A percentile compares a stretch with the other conserved stretches of the same genome.
phyloP scores from a whole-genome alignment of 2,797 vertebrate genomes.

The Dryobates pubescens region DNA sequence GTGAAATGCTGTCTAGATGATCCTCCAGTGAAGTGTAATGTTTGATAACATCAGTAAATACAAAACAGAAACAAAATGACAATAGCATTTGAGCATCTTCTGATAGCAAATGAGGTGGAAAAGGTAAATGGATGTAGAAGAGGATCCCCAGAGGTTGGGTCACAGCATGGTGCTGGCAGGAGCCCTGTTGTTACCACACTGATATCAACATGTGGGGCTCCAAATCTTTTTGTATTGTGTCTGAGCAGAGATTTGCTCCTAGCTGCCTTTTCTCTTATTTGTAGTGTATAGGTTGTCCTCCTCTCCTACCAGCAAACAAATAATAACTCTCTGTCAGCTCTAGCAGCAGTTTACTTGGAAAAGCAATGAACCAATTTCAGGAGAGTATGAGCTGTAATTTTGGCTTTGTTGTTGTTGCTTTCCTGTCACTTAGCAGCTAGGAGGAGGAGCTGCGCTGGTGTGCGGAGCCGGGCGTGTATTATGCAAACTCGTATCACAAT shows the following conservation, averaged over 20 bases:
- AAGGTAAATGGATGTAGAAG: conserved; percentile 51
- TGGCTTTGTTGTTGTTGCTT: background rate
- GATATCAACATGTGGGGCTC: conserved; percentile 40
- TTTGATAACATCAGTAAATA: conserved; percentile 65
- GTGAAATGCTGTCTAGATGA: conserved; percentile 34
- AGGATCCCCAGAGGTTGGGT: conserved; percentile 61
- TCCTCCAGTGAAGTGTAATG: conserved; percentile 41
- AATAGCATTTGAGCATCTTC: conserved; percentile 23
- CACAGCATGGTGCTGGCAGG: conserved; percentile 1
- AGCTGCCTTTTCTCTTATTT: conserved; percentile 13
- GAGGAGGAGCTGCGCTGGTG: conserved; percentile 21
- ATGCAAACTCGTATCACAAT: conserved; percentile 48
- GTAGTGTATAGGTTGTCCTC: background rate
- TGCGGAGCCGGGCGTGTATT: background rate
- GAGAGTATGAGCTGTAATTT: conserved; percentile 50
- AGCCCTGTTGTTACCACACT: conserved; percentile 4
- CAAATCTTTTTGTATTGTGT: background rate
- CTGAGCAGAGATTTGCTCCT: background rate
- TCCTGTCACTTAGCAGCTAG: conserved; percentile 51
- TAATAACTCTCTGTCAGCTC: conserved; percentile 30
- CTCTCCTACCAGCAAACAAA: conserved; percentile 44
- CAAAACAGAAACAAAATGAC: conserved; percentile 40
- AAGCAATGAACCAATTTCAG: conserved; percentile 53
- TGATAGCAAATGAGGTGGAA: conserved; percentile 16
- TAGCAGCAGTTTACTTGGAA: conserved; percentile 47